Evolutionary conservation across 2,113 vertebrate genomes (phyloP).

Genomic region (Myrmophylax atrothorax): DNA sequence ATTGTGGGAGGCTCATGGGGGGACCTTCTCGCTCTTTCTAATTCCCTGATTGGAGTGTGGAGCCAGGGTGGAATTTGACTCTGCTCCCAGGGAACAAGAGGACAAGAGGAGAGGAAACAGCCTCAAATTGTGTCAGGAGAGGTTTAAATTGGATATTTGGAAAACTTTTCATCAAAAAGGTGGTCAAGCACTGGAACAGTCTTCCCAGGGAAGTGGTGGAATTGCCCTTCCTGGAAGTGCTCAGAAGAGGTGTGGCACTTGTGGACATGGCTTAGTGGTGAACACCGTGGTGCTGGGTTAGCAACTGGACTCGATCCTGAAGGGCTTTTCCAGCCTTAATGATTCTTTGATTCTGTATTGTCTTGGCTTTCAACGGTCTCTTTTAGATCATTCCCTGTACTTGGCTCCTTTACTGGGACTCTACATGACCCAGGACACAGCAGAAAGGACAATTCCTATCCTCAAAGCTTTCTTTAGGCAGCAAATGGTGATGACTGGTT

Average conservation of each 20-base stretch:
- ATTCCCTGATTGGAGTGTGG: too few species aligned
- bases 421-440: not conserved
- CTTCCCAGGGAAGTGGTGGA: not conserved
- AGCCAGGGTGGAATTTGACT: accelerated
- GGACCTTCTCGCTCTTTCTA: not conserved
- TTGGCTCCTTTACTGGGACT: not conserved
- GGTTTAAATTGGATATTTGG: not conserved
- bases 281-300: not conserved
- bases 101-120: accelerated
- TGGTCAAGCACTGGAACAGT: not conserved
- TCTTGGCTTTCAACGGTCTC: not conserved
- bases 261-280: not conserved
- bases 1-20: too few species aligned
- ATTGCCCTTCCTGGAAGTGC: not conserved
- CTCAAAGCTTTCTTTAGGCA: not conserved
- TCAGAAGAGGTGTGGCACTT: not conserved
- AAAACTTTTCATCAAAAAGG: not conserved
- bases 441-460: not conserved
- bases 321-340: not conserved
- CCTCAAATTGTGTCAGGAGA: not conserved
- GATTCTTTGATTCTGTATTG: not conserved
- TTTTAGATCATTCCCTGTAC: not conserved
- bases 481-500: not conserved
- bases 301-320: not conserved
- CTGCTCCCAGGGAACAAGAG: not conserved